Base-by-base conservation (phyloP, 92 coral and sea anemone genomes). In the Scolanthus callimorphus region DNA sequence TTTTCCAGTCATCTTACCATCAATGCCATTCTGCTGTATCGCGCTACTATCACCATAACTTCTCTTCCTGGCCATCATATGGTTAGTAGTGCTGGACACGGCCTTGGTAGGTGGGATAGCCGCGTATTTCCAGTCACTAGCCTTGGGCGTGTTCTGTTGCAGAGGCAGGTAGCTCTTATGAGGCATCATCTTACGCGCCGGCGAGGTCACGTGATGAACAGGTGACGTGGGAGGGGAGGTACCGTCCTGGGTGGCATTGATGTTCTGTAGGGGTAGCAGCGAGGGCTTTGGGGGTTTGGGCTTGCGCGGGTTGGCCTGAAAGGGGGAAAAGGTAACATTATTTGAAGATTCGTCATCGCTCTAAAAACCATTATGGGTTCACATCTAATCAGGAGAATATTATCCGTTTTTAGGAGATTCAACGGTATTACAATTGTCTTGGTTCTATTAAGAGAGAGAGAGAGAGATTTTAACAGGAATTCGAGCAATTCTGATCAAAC, bases 181-280 rank as follows among this genome's bases (percentile, higher is more conserved):
- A 2, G 98, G 95, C 25, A 94, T 76, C 92, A 92, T 66, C 69
- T 94, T 94, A 12, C 99, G 71, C 21, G 99, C 88, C 4, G 99
- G 99, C 25, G 99, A 94, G 29, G 95, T 88, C 17, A 81, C 82
- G 4, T 66, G 28, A 27, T 72, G 76, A 17, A 74, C 95, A 27
- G 90, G 84, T 1, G 90, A 76, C 8, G 96, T 81, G 57, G 96
- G 94, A 20, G 97, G 81, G 13, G 90, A 80, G 23, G 78, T 67
- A 27, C 57, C 57, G 10, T 68, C 75, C 23, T 41, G 57, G 2
- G 39, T 48, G 17, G 67, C 39, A 28, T 80, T 61, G 15, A 79
- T 73, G 25, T 81, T 71, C 47, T 68, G 63, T 69, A 88, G 70
- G 37, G 94, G 90, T 53, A 86, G 76, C 19, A 83, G 79, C 4